phyloP scores from a whole-genome alignment of 2,113 vertebrate species.

The Furnarius figulus region DNA sequence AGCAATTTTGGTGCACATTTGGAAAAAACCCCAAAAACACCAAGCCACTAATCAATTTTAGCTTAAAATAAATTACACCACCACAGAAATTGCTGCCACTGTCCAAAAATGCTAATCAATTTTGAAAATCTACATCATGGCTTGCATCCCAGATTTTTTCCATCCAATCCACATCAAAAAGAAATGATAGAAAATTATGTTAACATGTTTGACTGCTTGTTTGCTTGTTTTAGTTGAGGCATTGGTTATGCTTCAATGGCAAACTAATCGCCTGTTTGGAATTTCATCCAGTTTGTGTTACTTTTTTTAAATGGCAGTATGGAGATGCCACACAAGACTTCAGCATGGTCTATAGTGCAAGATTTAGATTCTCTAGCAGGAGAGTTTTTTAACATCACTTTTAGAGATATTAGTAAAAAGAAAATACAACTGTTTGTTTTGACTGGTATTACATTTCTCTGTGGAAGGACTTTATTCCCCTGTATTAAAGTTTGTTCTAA shows the following conservation, averaged over 20 bases:
- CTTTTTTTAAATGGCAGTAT: constrained; percentile 7
- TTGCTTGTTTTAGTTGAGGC: constrained; percentile 72
- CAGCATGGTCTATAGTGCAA: background rate
- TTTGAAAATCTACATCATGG: constrained; percentile 75
- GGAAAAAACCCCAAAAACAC: background rate
- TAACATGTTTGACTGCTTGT: constrained; percentile 71
- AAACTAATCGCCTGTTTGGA: constrained; percentile 70
- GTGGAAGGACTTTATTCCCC: background rate
- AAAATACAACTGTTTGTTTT: background rate
- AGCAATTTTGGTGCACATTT: constrained; percentile 21
- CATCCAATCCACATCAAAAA: constrained; percentile 73
- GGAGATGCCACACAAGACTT: background rate
- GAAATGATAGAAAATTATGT: constrained; percentile 77
- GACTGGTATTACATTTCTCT: background rate
- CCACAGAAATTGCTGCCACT: constrained; percentile 47
- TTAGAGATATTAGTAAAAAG: background rate
- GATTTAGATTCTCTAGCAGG: background rate
- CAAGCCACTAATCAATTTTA: constrained; percentile 52
- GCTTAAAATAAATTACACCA: constrained; percentile 57
- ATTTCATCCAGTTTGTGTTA: constrained; percentile 37
- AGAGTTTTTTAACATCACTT: background rate
- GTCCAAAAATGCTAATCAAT: constrained; percentile 76
- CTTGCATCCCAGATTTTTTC: constrained; percentile 74
- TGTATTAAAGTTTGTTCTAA: background rate
- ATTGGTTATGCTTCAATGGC: constrained; percentile 72